Evolutionary conservation across 2,888 invertebrate species (phyloP).

Genomic region (Lasioglossum morio): DNA sequence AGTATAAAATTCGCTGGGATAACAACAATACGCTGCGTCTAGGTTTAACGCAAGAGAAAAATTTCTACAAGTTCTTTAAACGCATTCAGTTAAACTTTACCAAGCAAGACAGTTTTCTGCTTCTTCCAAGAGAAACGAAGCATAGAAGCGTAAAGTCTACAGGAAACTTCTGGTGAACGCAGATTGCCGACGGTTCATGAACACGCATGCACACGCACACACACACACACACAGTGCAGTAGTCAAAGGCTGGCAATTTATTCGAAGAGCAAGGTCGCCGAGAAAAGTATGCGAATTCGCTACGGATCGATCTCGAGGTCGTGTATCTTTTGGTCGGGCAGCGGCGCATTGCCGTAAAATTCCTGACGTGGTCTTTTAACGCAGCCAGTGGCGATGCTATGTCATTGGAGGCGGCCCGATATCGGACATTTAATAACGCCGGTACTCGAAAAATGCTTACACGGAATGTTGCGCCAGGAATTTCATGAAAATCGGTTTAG

Average conservation of each 20-base stretch:
- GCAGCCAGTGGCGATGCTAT: constrained; percentile 39
- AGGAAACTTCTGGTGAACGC: not conserved
- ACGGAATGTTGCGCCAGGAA: constrained; percentile 45
- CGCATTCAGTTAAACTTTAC: not conserved
- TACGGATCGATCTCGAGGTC: not conserved
- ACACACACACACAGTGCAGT: not conserved
- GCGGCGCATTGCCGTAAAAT: constrained; percentile 25
- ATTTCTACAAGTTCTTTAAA: not conserved
- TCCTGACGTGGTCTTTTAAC: constrained; percentile 36
- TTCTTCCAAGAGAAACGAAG: not conserved
- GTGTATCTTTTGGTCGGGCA: not conserved
- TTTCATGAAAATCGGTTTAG: constrained; percentile 46
- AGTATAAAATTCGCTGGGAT: no score
- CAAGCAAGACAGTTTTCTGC: not conserved
- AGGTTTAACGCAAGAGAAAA: not conserved
- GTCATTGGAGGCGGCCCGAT: constrained; percentile 45
- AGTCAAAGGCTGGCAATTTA: not conserved
- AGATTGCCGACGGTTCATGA: not conserved
- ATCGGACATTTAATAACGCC: constrained; percentile 59
- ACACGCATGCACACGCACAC: not conserved
- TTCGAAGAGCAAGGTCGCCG: not conserved
- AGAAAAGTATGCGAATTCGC: not conserved
- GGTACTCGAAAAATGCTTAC: constrained; percentile 47
- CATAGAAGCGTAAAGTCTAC: not conserved
- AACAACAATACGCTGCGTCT: no score